Conservation (phyloP, 1,140 invertebrate species). For the Nymphalis io region DNA sequence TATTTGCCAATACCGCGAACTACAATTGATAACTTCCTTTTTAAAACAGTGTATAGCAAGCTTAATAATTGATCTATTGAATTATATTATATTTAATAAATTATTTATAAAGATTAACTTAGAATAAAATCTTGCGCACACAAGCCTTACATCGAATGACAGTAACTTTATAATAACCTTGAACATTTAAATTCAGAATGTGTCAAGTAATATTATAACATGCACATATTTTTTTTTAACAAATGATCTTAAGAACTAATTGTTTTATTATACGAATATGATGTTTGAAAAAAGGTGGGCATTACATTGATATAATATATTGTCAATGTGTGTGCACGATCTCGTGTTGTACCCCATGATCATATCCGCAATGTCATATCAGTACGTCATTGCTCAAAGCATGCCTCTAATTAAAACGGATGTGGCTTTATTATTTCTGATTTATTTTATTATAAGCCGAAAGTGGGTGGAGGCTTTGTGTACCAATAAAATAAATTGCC, state of each 20-base stretch:
- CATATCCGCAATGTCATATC: slow-evolving; percentile 50
- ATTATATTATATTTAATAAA: slow-evolving; percentile 32
- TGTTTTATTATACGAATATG: no score
- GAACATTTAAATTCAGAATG: neutral
- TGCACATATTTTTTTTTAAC: no score
- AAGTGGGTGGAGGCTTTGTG: slow-evolving; percentile 52
- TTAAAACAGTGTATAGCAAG: slow-evolving; percentile 9
- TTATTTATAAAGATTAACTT: slow-evolving; percentile 28
- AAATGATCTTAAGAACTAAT: no score
- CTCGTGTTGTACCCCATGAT: slow-evolving; percentile 1
- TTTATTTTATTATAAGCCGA: slow-evolving; percentile 47
- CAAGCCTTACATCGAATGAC: neutral
- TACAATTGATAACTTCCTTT: slow-evolving; percentile 19
- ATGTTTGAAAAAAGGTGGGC: no score
- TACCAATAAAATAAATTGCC: slow-evolving; percentile 45
- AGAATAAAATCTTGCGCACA: slow-evolving; percentile 15
- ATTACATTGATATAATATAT: no score
- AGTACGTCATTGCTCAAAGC: slow-evolving; percentile 38
- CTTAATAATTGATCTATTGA: slow-evolving; percentile 20
- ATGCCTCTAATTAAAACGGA: slow-evolving; percentile 64
- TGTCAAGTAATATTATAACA: neutral
- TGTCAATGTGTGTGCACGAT: slow-evolving; percentile 8
- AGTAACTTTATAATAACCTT: neutral
- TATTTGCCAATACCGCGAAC: slow-evolving; percentile 25
- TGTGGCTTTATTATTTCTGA: slow-evolving; percentile 58